phyloP scores from a whole-genome alignment of 2,113 vertebrate genomes.

The Spermophilus dauricus region DNA sequence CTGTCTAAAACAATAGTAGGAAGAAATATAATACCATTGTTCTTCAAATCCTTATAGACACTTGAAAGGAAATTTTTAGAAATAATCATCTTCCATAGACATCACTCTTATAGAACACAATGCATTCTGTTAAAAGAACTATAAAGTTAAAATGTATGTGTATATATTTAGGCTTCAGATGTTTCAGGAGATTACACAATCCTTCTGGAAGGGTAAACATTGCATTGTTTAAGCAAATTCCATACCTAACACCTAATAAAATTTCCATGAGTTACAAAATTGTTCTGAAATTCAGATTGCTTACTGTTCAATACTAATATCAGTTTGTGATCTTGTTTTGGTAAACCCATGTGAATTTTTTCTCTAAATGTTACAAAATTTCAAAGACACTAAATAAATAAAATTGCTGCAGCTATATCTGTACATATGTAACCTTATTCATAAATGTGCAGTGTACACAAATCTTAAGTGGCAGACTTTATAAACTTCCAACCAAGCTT shows the following conservation, averaged over 20 bases:
- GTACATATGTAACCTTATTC: not conserved
- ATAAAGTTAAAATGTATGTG: constrained; percentile 65
- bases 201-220: constrained; percentile 53
- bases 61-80: constrained; percentile 73
- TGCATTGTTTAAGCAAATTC: constrained; percentile 58
- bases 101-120: constrained; percentile 60
- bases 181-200: constrained; percentile 61
- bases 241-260: constrained; percentile 1
- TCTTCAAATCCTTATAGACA: constrained; percentile 67
- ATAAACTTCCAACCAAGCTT: not conserved
- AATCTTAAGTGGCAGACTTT: not conserved
- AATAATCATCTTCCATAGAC: constrained; percentile 43
- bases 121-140: constrained; percentile 56
- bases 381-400: constrained; percentile 50
- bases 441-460: not conserved
- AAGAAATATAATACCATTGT: constrained; percentile 56
- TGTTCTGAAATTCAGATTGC: constrained; percentile 13
- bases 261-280: constrained; percentile 34
- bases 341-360: not conserved
- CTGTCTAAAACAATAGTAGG: constrained; percentile 69
- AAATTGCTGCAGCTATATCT: not conserved
- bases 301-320: not conserved
- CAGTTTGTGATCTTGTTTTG: not conserved
- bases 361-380: constrained; percentile 23
- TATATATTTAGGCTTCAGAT: constrained; percentile 55